A percentile compares a stretch with the other conserved stretches of the same genome.
Conservation (phyloP, 2,888 invertebrate species). For the Caradrina kadenii region DNA sequence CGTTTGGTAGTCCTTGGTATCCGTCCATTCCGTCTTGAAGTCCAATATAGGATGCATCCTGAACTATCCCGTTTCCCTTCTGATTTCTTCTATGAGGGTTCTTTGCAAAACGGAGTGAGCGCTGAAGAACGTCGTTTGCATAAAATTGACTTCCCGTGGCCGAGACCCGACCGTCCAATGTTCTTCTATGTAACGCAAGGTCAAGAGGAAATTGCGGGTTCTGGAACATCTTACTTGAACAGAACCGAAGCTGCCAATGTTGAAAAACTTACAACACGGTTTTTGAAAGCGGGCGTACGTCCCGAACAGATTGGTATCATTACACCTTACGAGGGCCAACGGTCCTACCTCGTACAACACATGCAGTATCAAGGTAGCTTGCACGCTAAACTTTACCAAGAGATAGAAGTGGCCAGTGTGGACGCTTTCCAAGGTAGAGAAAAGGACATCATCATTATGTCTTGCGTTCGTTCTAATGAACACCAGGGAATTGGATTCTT, state of each 20-base stretch:
- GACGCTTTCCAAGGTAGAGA: slow-evolving; percentile 99
- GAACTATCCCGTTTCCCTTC: slow-evolving; percentile 99
- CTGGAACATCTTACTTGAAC: slow-evolving; percentile 99
- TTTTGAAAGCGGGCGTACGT: slow-evolving; percentile 97
- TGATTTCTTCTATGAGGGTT: slow-evolving; percentile 99
- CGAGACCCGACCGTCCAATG: slow-evolving; percentile 98
- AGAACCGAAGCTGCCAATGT: slow-evolving; percentile 99
- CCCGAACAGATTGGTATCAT: slow-evolving; percentile 99
- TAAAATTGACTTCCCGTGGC: slow-evolving; percentile 99
- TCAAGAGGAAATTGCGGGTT: slow-evolving; percentile 99
- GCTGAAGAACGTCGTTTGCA: slow-evolving; percentile 97
- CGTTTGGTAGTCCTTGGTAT: slow-evolving; percentile 99
- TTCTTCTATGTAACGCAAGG: slow-evolving; percentile 99
- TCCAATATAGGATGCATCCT: slow-evolving; percentile 99
- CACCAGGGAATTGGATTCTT: slow-evolving; percentile 99
- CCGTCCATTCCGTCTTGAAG: slow-evolving; percentile 98
- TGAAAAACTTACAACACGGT: slow-evolving; percentile 98
- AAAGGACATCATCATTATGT: slow-evolving; percentile 99
- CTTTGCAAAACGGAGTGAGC: slow-evolving; percentile 99
- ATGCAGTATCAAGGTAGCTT: slow-evolving; percentile 99
- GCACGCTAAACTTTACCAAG: slow-evolving; percentile 98
- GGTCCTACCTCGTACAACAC: slow-evolving; percentile 99
- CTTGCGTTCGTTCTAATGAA: slow-evolving; percentile 99
- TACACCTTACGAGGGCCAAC: slow-evolving; percentile 99
- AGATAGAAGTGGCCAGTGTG: slow-evolving; percentile 99